Evolutionary conservation across 2,113 vertebrate species (phyloP), one percentile per base, ranked within the genome.

Genomic region (Lagopus muta): DNA sequence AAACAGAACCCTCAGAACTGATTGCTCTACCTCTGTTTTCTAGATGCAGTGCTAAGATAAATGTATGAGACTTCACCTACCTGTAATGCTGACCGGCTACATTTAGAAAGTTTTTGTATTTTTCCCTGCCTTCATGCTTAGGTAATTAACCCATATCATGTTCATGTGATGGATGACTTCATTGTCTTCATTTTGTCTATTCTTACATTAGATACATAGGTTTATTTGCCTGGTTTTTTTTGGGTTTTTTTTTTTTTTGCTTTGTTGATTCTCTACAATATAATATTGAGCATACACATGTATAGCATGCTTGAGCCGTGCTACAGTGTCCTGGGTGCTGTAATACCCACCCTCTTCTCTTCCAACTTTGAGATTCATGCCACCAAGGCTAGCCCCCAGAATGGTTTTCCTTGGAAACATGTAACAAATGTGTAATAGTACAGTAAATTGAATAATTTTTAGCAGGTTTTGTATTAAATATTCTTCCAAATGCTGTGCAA

Each of bases 261-360:
- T 87, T 73, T 64, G 10, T 19, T 80, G 42, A 50, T 82, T 92
- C 21, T 89, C 71, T 82, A 67, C 25, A 92, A 79, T 73, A 75
- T 38, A 91, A 47, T 8, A n/a, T 52, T 67, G 34, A 67, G 62
- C 32, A n/a, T 50, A 16, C 10, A 16, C 60, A 24, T 5, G 30
- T 87, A 66, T 19, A 69, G 38, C 1, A 0, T n/a, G 34, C 32
- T 88, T 21, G 55, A 43, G 52, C 47, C 69, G 58, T 27, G 78
- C 48, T 80, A 34, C 61, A 66, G 0, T 71, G 22, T 9, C 61
- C 47, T n/a, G 24, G n/a, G 32, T 64, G 32, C 9, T 12, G 43
- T 34, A 70, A 60, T n/a, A 8, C 12, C 52, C 25, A 1, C 17
- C 2, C 0, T 0, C 16, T 71, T 43, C 60, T 57, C 34, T 60